These are phyloP conservation scores for Halcyon leucocephala DNA, from an alignment of 2,797 vertebrate species.

Conservation along the genomic window DNA sequence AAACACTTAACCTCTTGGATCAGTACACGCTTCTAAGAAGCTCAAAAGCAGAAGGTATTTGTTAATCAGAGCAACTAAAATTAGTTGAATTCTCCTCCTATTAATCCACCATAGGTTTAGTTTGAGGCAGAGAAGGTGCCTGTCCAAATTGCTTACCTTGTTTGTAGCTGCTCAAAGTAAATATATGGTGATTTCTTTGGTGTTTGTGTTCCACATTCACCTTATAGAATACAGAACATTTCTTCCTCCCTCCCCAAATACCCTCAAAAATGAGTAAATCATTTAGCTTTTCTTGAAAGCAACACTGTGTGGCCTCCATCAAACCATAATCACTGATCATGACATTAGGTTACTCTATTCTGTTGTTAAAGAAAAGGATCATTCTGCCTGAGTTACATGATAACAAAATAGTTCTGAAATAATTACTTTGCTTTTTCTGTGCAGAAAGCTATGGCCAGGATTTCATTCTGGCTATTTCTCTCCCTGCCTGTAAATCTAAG, in stretches of 20 bases:
- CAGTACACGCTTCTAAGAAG: neutral
- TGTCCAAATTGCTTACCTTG: neutral
- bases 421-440: neutral
- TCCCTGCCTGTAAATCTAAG: neutral
- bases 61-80: neutral
- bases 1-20: neutral
- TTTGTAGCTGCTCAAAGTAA: neutral
- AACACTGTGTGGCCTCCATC: neutral
- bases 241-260: fast-evolving
- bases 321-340: neutral
- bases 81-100: neutral
- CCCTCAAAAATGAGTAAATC: neutral
- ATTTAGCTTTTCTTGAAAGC: neutral
- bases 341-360: neutral
- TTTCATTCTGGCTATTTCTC: neutral
- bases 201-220: neutral
- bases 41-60: neutral
- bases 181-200: neutral
- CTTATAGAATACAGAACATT: neutral
- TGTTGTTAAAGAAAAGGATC: neutral
- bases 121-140: neutral
- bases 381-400: neutral
- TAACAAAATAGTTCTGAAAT: neutral
- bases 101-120: neutral
- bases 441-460: neutral